Evolutionary conservation across 2,888 invertebrate species (phyloP).

Genomic region (Disparrhopalites patrizii): DNA sequence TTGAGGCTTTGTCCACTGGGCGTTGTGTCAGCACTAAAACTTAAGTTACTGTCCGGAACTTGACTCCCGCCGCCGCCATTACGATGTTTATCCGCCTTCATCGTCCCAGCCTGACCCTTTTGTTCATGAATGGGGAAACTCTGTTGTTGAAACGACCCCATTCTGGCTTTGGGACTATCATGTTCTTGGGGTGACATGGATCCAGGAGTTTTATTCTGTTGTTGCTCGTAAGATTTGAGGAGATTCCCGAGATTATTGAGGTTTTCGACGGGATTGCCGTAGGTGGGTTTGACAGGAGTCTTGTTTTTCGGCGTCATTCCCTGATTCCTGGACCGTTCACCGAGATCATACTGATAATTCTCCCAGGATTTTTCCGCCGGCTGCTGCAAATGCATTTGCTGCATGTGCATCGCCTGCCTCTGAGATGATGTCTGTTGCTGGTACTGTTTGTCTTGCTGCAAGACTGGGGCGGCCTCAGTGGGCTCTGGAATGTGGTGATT

Average conservation of each 20-base stretch:
- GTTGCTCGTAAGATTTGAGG: not conserved
- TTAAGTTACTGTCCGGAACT: not conserved
- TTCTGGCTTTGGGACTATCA: not conserved
- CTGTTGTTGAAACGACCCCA: not conserved
- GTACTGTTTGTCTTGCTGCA: constrained; percentile 9
- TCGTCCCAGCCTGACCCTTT: no score
- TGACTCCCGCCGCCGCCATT: not conserved
- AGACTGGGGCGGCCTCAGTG: not conserved
- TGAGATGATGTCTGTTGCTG: no score
- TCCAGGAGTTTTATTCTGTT: not conserved
- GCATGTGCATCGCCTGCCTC: no score
- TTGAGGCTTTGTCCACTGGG: not conserved
- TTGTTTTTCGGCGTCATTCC: not conserved
- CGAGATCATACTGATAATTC: not conserved
- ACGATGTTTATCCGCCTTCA: constrained; percentile 2
- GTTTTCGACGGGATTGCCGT: not conserved
- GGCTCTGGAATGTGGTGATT: not conserved
- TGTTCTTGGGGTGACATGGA: not conserved
- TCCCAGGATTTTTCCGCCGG: not conserved
- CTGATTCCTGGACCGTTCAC: constrained; percentile 6
- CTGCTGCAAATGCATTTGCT: no score
- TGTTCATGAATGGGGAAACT: no score
- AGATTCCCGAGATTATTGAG: not conserved
- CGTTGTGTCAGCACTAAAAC: not conserved
- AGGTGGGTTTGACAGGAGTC: not conserved